Percentiles rank a stretch among this genome's conserved stretches.
These are phyloP conservation scores for Coenonympha arcania DNA, from an alignment of 2,888 invertebrate species.

Conservation along the genomic window DNA sequence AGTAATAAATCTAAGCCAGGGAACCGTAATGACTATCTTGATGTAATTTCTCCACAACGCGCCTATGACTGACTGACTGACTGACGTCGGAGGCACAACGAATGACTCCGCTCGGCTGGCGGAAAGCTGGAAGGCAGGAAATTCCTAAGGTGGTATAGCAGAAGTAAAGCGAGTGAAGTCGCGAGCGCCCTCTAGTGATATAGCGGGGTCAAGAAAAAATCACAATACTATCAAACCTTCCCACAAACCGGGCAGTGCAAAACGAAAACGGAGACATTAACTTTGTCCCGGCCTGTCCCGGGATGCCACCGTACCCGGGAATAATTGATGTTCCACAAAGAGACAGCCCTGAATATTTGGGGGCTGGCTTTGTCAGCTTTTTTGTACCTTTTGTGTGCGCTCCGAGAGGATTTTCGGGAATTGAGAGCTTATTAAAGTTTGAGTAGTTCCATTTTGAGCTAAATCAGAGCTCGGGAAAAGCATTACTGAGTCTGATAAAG, in stretches of 20 bases:
- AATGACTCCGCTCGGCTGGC: no score
- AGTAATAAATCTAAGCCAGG: no score
- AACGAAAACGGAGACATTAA: constrained; percentile 5
- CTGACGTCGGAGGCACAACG: no score
- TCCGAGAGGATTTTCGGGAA: background rate
- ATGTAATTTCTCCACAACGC: no score
- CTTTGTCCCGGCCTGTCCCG: constrained; percentile 25
- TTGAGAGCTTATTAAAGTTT: constrained; percentile 14
- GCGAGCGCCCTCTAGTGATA: no score
- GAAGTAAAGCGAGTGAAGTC: no score
- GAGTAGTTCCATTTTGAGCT: background rate
- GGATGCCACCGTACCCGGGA: constrained; percentile 25
- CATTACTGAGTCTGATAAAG: no score
- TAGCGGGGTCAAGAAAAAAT: no score
- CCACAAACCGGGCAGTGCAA: background rate
- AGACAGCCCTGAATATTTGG: constrained; percentile 25
- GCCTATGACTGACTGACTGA: no score
- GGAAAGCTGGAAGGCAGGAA: no score
- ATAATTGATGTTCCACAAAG: constrained; percentile 29
- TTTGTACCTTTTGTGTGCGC: constrained; percentile 18
- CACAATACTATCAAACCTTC: background rate
- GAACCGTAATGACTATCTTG: no score
- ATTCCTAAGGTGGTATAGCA: background rate
- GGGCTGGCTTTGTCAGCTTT: constrained; percentile 19
- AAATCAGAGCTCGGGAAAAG: background rate